Conservation (phyloP, 1,140 invertebrate genomes). For the Drosophila cardini region DNA sequence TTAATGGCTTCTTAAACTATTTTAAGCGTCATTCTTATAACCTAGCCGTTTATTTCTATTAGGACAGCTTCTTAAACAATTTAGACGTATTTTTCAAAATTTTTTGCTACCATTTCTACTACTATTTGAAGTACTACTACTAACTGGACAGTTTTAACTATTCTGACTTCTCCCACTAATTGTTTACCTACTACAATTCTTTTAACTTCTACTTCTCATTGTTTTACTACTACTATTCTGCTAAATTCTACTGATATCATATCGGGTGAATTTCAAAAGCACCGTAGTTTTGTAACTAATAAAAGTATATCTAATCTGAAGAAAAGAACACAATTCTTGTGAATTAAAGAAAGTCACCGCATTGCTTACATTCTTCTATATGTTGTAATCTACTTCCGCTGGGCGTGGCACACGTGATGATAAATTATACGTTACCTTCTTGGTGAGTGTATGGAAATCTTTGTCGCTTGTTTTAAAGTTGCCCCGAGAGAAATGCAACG, state of each 20-base stretch:
- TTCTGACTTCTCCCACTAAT: neutral
- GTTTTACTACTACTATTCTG: neutral
- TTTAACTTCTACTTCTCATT: too few relatives aligned
- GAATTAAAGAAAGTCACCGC: neutral
- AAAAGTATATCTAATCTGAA: constrained; percentile 4
- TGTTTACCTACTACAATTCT: neutral
- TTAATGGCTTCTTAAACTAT: too few relatives aligned
- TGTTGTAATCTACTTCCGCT: constrained; percentile 1
- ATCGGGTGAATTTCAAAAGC: neutral
- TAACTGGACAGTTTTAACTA: neutral
- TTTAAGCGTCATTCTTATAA: too few relatives aligned
- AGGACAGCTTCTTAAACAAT: too few relatives aligned
- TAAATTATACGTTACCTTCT: constrained; percentile 5
- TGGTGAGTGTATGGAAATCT: constrained; percentile 13
- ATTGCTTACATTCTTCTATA: neutral
- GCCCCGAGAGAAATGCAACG: constrained; percentile 26
- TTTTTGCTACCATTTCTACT: too few relatives aligned
- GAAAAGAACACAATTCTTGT: constrained; percentile 3
- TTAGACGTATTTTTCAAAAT: too few relatives aligned
- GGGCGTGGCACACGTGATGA: constrained; percentile 6
- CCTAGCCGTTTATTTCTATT: too few relatives aligned
- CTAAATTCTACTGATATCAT: neutral
- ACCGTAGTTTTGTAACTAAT: neutral
- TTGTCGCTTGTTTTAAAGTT: constrained; percentile 17
- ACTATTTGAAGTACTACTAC: neutral